phyloP scores from a whole-genome alignment of 1,140 invertebrate genomes.

The Leptonema lineaticorne region DNA sequence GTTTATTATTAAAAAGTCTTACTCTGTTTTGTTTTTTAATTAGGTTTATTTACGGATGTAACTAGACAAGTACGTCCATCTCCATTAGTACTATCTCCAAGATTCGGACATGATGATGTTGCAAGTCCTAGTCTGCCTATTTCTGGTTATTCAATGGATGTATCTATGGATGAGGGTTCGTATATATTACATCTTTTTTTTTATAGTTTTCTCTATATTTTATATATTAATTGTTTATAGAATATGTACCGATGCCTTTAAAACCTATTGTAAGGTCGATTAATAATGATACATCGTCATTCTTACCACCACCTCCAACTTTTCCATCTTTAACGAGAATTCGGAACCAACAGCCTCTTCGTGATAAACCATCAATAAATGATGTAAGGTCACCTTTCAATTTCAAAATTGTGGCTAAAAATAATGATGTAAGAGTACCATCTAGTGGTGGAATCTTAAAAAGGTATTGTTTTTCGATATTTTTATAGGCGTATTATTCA shows the following conservation, averaged over 20 bases:
- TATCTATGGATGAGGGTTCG: conserved; percentile 36
- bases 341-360: conserved; percentile 22
- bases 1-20: no score
- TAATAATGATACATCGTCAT: conserved; percentile 32
- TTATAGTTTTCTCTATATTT: not conserved
- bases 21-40: no score
- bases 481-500: no score
- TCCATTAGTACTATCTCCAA: conserved; percentile 22
- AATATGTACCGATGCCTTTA: conserved; percentile 32
- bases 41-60: conserved; percentile 35
- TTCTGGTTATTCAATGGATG: conserved; percentile 30
- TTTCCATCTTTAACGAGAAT: conserved; percentile 15
- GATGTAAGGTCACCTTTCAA: conserved; percentile 50
- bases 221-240: conserved; percentile 13
- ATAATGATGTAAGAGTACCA: conserved; percentile 45
- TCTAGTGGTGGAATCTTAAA: conserved; percentile 32
- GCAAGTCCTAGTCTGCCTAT: conserved; percentile 13
- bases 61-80: conserved; percentile 40
- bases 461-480: conserved; percentile 27
- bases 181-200: not conserved
- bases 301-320: conserved; percentile 33
- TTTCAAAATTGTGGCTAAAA: conserved; percentile 52
- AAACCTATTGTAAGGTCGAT: conserved; percentile 36
- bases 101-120: conserved; percentile 12
- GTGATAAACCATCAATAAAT: conserved; percentile 42